Evolutionary conservation across 1,140 invertebrate genomes (phyloP).

Genomic region (Drosophila setifemur): DNA sequence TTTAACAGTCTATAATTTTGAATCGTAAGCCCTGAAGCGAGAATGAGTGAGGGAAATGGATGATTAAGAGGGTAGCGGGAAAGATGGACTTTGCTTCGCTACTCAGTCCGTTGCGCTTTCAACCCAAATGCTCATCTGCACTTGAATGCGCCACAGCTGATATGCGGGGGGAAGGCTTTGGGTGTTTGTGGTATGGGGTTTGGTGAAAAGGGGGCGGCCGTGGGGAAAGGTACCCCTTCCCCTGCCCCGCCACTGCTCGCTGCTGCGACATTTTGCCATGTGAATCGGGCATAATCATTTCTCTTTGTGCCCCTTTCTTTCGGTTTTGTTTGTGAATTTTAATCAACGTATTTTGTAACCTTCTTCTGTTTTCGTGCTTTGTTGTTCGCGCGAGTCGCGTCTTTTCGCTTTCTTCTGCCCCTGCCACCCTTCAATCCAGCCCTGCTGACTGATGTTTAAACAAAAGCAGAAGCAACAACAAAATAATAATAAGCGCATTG

Average conservation of each 20-base stretch:
- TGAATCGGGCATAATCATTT: constrained; percentile 36
- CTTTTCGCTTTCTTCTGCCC: constrained; percentile 53
- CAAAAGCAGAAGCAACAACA: constrained; percentile 15
- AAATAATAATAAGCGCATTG: constrained; percentile 30
- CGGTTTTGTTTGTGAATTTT: constrained; percentile 46
- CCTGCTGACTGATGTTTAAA: constrained; percentile 28
- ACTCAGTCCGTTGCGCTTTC: constrained; percentile 47
- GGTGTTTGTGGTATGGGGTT: too few relatives aligned
- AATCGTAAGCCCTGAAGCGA: constrained; percentile 11
- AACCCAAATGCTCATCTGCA: constrained; percentile 73
- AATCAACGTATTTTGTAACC: constrained; percentile 72
- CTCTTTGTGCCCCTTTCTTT: constrained; percentile 44
- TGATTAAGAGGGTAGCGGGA: too few relatives aligned
- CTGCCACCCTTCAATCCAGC: not conserved
- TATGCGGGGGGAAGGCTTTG: not conserved
- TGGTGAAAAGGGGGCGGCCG: too few relatives aligned
- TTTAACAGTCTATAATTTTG: constrained; percentile 14
- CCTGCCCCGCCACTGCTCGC: not conserved
- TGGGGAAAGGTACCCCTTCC: too few relatives aligned
- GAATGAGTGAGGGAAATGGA: not conserved
- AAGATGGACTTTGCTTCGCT: constrained; percentile 19
- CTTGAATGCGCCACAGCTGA: constrained; percentile 49
- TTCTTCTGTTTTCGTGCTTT: constrained; percentile 34
- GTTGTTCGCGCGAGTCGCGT: constrained; percentile 36
- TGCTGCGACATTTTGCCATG: constrained; percentile 20